Evolutionary conservation across 2,888 invertebrate species (phyloP).

Genomic region (Cosmopolites sordidus): DNA sequence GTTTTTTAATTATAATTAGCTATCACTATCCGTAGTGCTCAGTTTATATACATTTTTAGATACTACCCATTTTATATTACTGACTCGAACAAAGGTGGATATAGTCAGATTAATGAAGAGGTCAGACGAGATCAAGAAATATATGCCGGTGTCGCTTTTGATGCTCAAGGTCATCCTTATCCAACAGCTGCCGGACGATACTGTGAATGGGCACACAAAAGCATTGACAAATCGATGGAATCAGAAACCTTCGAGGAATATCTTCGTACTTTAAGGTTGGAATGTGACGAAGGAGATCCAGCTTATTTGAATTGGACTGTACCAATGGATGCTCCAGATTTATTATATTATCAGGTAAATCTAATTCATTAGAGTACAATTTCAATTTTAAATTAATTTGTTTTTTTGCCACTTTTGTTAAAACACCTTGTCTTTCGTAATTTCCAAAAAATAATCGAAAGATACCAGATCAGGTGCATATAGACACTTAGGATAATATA

Average conservation of each 20-base stretch:
- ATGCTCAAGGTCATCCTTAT: slow-evolving; percentile 70
- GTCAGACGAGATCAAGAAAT: slow-evolving; percentile 62
- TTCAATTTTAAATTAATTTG: no score
- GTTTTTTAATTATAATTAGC: no score
- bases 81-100: slow-evolving; percentile 80
- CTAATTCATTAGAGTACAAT: no score
- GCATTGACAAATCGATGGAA: slow-evolving; percentile 66
- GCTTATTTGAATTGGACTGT: slow-evolving; percentile 82
- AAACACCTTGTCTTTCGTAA: no score
- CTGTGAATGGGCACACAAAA: slow-evolving; percentile 83
- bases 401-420: no score
- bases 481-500: no score
- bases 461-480: no score
- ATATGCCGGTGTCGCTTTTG: slow-evolving; percentile 77
- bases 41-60: no score
- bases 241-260: slow-evolving; percentile 75
- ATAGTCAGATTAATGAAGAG: slow-evolving; percentile 61
- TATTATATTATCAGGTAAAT: slow-evolving; percentile 82
- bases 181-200: slow-evolving; percentile 74
- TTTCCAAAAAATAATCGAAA: no score
- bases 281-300: slow-evolving; percentile 73
- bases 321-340: slow-evolving; percentile 74
- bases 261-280: slow-evolving; percentile 68
- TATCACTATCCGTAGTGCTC: no score
- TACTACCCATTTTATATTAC: slow-evolving; percentile 93